Percentiles rank a stretch among this genome's conserved stretches.
Conservation (phyloP, 1,140 invertebrate species). For the Armadillidium nasatum region DNA sequence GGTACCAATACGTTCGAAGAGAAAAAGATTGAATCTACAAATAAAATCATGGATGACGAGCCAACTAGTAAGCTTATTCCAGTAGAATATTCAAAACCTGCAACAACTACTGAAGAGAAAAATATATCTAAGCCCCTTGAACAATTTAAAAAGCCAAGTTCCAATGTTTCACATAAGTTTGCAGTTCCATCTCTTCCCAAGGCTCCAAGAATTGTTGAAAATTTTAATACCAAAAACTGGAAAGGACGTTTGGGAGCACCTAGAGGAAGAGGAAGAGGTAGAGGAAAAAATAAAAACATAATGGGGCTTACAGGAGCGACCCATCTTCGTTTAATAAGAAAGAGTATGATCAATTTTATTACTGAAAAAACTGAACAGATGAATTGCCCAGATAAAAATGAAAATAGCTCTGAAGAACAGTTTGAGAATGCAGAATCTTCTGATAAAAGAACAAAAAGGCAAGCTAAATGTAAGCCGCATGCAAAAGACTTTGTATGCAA, state of each 20-base stretch:
- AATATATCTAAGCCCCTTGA: too few relatives aligned
- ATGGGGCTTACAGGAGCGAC: constrained; percentile 39
- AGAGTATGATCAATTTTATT: constrained; percentile 39
- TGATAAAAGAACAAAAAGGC: constrained; percentile 2
- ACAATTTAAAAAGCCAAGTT: too few relatives aligned
- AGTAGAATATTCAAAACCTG: too few relatives aligned
- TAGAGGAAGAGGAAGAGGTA: constrained; percentile 15
- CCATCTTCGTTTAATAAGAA: constrained; percentile 38
- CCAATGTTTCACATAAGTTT: too few relatives aligned
- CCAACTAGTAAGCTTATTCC: too few relatives aligned
- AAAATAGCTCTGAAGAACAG: neutral
- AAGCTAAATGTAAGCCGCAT: constrained; percentile 30
- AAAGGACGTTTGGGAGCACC: neutral
- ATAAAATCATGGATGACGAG: neutral
- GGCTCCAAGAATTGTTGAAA: neutral
- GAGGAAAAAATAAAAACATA: constrained; percentile 28
- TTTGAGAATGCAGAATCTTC: neutral
- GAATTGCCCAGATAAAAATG: neutral
- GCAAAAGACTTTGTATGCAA: constrained; percentile 43
- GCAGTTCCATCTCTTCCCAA: too few relatives aligned
- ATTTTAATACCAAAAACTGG: neutral
- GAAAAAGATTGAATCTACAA: neutral
- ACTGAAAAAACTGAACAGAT: constrained; percentile 17
- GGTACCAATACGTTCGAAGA: neutral
- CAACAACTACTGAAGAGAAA: too few relatives aligned